Evolutionary conservation across 2,113 vertebrate genomes (phyloP).

Genomic region (Oryzias curvinotus): DNA sequence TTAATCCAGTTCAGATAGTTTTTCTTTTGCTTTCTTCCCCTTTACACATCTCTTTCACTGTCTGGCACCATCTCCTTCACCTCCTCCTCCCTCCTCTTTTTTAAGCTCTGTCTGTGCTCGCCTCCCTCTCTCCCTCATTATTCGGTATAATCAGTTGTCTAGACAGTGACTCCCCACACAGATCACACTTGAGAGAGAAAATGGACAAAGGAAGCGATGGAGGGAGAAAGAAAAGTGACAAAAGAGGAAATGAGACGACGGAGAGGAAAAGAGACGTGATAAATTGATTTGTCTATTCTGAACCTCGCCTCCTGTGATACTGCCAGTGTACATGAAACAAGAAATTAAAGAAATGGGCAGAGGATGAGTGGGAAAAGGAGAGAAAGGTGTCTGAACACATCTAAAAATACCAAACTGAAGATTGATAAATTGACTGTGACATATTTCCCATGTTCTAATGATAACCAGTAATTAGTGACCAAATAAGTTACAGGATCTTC

Average conservation of each 20-base stretch:
- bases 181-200: slow-evolving; percentile 56
- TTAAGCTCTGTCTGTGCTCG: slow-evolving; percentile 31
- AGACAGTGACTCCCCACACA: slow-evolving; percentile 67
- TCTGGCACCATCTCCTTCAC: slow-evolving; percentile 33
- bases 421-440: background rate
- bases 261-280: slow-evolving; percentile 30
- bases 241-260: slow-evolving; percentile 37
- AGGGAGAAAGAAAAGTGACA: slow-evolving; percentile 23
- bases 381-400: slow-evolving; percentile 1
- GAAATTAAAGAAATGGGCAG: slow-evolving; percentile 15
- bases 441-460: too few species aligned
- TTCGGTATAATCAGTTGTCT: slow-evolving; percentile 73
- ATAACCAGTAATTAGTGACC: too few species aligned
- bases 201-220: slow-evolving; percentile 14
- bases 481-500: too few species aligned
- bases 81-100: slow-evolving; percentile 19
- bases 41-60: slow-evolving; percentile 20
- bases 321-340: slow-evolving; percentile 18
- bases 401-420: background rate
- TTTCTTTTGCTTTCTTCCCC: slow-evolving; percentile 15
- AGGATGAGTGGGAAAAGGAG: background rate
- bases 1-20: slow-evolving; percentile 16
- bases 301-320: slow-evolving; percentile 21
- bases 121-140: slow-evolving; percentile 52
- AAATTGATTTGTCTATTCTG: slow-evolving; percentile 35